Percentiles rank a stretch among this genome's conserved stretches.
These are phyloP conservation scores for Ganaspis sp. DNA, from an alignment of 1,140 invertebrate genomes.

Conservation along the genomic window DNA sequence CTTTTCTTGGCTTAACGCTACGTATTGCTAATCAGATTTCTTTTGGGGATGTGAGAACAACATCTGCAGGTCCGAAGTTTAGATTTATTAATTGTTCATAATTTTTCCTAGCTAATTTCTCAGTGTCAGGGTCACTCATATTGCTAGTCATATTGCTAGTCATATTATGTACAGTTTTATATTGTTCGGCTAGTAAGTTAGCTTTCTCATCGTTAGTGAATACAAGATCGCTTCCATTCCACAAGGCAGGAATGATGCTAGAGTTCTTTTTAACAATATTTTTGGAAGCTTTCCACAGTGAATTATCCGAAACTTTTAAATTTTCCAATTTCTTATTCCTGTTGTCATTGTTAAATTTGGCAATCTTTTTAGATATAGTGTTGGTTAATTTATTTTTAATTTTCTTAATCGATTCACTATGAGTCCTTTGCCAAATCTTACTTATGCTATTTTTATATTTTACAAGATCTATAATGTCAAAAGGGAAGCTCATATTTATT, in stretches of 20 bases:
- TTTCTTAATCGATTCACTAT: not conserved
- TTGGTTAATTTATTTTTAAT: not conserved
- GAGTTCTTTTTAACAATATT: not conserved
- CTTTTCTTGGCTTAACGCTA: too few relatives aligned
- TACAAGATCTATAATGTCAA: not conserved
- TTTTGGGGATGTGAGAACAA: not conserved
- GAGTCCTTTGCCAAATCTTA: not conserved
- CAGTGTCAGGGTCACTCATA: not conserved
- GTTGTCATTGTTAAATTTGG: not conserved
- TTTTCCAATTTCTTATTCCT: not conserved
- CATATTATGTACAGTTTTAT: not conserved
- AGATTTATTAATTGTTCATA: not conserved
- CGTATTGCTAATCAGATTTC: too few relatives aligned
- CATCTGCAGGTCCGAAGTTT: not conserved
- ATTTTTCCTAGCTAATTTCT: not conserved
- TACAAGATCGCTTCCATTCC: not conserved
- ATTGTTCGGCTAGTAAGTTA: not conserved
- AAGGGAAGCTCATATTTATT: not conserved
- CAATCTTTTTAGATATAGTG: not conserved
- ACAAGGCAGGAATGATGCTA: not conserved
- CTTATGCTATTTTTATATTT: not conserved
- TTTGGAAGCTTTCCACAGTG: not conserved
- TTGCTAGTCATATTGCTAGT: too few relatives aligned
- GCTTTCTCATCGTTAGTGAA: not conserved
- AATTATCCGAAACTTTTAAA: not conserved